Evolutionary conservation across 2,113 vertebrate species (phyloP).

Genomic region (Centrocercus urophasianus): DNA sequence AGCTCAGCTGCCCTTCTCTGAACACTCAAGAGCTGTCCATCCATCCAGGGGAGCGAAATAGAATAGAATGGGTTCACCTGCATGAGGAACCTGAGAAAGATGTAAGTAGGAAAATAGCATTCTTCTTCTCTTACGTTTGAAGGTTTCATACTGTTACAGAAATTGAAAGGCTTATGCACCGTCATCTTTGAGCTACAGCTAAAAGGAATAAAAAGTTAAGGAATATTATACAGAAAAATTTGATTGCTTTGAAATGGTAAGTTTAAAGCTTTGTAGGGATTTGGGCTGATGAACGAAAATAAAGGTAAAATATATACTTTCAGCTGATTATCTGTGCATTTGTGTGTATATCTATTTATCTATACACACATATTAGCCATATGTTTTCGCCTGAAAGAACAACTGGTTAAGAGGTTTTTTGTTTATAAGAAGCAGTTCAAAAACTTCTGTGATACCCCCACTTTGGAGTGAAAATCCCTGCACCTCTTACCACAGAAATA

Average conservation of each 20-base stretch:
- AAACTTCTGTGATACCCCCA: neutral
- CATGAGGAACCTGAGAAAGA: neutral
- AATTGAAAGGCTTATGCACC: neutral
- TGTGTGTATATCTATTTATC: fast-evolving
- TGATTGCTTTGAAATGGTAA: neutral
- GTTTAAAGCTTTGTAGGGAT: neutral
- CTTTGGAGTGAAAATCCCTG: neutral
- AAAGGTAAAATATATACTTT: neutral
- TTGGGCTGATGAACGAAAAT: neutral
- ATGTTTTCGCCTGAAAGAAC: neutral
- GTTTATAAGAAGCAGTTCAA: neutral
- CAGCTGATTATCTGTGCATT: neutral
- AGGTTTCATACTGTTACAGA: neutral
- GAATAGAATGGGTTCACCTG: too few relatives aligned
- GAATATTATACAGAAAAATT: neutral
- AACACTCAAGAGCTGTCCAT: too few relatives aligned
- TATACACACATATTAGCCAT: fast-evolving
- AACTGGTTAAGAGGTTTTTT: neutral
- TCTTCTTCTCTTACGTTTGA: neutral
- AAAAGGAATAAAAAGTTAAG: neutral
- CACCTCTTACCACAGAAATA: neutral
- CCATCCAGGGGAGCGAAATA: too few relatives aligned
- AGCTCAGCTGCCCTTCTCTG: too few relatives aligned
- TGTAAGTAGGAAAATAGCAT: neutral
- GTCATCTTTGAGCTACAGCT: neutral